phyloP scores from a whole-genome alignment of 2,888 invertebrate genomes.

The Oligia fasciuncula region DNA sequence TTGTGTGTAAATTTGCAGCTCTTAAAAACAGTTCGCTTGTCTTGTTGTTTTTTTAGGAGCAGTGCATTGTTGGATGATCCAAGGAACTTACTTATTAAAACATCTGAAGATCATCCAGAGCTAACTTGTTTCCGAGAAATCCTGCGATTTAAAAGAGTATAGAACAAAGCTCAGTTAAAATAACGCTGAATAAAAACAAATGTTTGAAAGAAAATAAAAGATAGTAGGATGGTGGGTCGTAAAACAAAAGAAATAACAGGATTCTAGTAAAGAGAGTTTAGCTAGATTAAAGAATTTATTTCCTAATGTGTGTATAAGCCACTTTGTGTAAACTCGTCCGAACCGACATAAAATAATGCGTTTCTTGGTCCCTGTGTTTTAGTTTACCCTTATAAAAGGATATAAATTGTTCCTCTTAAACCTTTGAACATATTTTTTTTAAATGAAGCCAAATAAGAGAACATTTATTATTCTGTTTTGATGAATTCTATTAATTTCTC shows the following conservation, averaged over 20 bases:
- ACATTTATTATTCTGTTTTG: constrained; percentile 39
- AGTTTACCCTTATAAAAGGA: constrained; percentile 64
- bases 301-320: constrained; percentile 17
- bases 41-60: neutral
- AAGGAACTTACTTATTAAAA: neutral
- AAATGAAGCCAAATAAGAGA: constrained; percentile 61
- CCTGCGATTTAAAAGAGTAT: neutral
- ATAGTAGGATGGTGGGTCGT: neutral
- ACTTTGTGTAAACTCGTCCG: constrained; percentile 49
- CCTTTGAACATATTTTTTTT: constrained; percentile 61
- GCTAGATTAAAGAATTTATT: constrained; percentile 33
- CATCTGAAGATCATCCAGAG: neutral
- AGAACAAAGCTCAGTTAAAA: neutral
- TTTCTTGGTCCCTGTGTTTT: constrained; percentile 26
- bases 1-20: neutral
- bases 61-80: neutral
- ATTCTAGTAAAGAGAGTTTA: constrained; percentile 12
- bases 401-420: constrained; percentile 67
- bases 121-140: neutral
- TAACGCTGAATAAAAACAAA: constrained; percentile 17
- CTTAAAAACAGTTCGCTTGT: neutral
- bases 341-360: constrained; percentile 47
- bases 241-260: constrained; percentile 19
- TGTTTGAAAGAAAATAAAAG: constrained; percentile 8
- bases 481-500: constrained; percentile 39